Base-by-base conservation (phyloP, 2,113 vertebrate species). In the Brevimyrus niger region DNA sequence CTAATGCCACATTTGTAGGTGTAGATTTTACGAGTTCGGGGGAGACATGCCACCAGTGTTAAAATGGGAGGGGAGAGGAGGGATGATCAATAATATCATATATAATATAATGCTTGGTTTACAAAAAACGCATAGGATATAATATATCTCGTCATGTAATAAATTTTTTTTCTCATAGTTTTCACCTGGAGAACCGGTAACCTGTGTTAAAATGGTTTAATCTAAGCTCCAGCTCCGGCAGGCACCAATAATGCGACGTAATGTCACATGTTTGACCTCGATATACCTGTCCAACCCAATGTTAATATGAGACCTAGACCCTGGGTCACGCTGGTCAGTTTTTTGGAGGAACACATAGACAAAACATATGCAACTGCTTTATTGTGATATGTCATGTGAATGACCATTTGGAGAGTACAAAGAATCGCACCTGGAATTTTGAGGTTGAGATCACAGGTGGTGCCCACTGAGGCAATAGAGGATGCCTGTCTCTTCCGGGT, bases 371-470 rank as follows among this genome's bases (percentile, higher is more conserved):
- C 6, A 31, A 3, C 27, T 15, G 65, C 27, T 31, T 27, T 31
- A 3, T 5, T 73, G 31, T 73, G 31, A 5, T 31, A 15, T 5
- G 4, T 13, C 65, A 4, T 35, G 1, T 38, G 73, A 80, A n/a
- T 80, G 73, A 80, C 13, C 13, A 38, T 80, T 80, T 19, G 11
- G 5, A 38, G 13, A 19, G 15, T 80, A 17, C 35, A 17, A 80
- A n/a, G 73, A 80, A 21, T 31, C 91, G 90, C 91, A 98, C 97
- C 98, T 95, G 98, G 98, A 89, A 99, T 99, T 93, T 99, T 99
- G 89, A 99, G 97, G 94, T 98, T 99, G 90, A 99, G 98, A 93
- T 99, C 98, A 0, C 98, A 99, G 91, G 97, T 97, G 96, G 97
- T 99, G 88, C 98, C 98, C 0, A 99, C 97, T 53, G 97, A 97